Conservation (phyloP, 1,140 invertebrate genomes). For the Hydropsyche tenuis region DNA sequence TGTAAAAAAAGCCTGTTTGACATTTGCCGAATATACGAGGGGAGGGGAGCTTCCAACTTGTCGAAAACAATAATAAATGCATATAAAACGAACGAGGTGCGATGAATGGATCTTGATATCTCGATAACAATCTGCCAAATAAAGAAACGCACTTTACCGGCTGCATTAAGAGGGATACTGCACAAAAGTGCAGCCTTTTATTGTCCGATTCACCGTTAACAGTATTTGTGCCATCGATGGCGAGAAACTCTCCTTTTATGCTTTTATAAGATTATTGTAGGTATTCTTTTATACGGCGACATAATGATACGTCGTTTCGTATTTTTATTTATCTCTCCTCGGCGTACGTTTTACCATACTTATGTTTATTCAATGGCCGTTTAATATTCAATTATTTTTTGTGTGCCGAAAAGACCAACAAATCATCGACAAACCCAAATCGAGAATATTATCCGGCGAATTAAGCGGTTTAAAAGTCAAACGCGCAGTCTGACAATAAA, state of each 20-base stretch:
- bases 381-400: no score
- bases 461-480: no score
- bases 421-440: no score
- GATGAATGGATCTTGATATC: not conserved
- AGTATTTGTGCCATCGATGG: not conserved
- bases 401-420: no score
- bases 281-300: not conserved
- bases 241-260: not conserved
- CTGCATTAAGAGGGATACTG: no score
- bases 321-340: no score
- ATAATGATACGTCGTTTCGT: not conserved
- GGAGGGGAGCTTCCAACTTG: not conserved
- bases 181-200: not conserved
- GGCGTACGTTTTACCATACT: no score
- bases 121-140: not conserved
- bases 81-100: not conserved
- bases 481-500: no score
- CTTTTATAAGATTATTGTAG: not conserved
- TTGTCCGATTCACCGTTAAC: not conserved
- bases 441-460: no score
- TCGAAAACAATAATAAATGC: not conserved
- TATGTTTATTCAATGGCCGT: no score
- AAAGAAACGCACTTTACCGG: not conserved
- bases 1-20: conserved; percentile 5
- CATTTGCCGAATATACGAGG: conserved; percentile 10